These are phyloP conservation scores for Rotaria macrura DNA, from an alignment of 2,888 invertebrate genomes.

Conservation along the genomic window DNA sequence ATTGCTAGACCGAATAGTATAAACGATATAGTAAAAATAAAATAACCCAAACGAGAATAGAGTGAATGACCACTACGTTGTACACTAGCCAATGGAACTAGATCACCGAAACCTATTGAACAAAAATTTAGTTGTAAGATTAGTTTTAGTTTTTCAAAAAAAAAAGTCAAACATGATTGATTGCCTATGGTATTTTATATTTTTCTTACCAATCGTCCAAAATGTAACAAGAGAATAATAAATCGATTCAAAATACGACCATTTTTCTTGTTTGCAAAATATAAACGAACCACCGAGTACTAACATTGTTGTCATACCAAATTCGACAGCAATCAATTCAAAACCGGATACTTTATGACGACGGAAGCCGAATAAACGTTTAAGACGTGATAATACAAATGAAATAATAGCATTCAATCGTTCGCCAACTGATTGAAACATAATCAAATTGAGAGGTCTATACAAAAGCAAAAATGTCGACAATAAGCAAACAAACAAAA, in stretches of 20 bases:
- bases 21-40: conserved; percentile 86
- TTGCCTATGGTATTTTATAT: no score
- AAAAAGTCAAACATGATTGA: background rate
- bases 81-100: conserved; percentile 67
- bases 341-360: conserved; percentile 24
- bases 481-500: conserved; percentile 61
- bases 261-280: conserved; percentile 83
- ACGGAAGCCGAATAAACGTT: conserved; percentile 62
- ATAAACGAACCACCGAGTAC: conserved; percentile 73
- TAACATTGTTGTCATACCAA: conserved; percentile 77
- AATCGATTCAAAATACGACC: conserved; percentile 76
- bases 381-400: conserved; percentile 75
- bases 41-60: conserved; percentile 86
- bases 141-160: no score
- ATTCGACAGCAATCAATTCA: conserved; percentile 38
- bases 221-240: conserved; percentile 98
- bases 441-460: conserved; percentile 89
- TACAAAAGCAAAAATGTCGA: conserved; percentile 80
- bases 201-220: conserved; percentile 67
- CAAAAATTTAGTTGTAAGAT: no score
- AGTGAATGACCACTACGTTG: conserved; percentile 80
- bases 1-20: conserved; percentile 94
- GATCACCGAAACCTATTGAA: conserved; percentile 75
- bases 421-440: conserved; percentile 98
- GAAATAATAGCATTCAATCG: conserved; percentile 93